These are phyloP conservation scores for Apostichopus californicus DNA, from an alignment of 35 echinoderm and acorn worm species.

Conservation along the genomic window DNA sequence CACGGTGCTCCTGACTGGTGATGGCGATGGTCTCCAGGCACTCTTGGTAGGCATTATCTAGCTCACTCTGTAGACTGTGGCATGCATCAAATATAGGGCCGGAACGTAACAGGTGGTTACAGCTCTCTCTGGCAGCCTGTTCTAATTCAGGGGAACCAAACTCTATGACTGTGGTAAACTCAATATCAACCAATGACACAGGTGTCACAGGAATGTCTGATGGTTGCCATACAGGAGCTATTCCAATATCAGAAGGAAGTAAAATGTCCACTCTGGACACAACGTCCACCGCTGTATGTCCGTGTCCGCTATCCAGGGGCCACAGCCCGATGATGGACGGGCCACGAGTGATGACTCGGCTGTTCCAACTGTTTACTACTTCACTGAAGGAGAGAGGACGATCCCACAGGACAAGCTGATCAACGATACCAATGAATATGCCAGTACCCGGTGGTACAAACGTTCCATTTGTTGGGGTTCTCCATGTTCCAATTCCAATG, in stretches of 20 bases:
- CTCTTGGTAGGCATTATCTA: conserved; percentile 70
- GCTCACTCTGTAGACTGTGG: conserved; percentile 25
- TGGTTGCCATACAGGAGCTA: conserved; percentile 58
- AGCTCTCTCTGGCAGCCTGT: conserved; percentile 30
- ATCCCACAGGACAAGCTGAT: conserved; percentile 63
- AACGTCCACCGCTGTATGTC: conserved; percentile 46
- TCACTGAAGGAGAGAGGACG: conserved; percentile 57
- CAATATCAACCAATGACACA: background rate
- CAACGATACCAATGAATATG: conserved; percentile 68
- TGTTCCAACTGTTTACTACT: conserved; percentile 54
- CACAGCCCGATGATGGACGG: conserved; percentile 52
- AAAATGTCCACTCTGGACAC: conserved; percentile 44
- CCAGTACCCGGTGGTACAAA: conserved; percentile 27
- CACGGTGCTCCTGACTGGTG: conserved; percentile 15
- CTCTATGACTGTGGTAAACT: conserved; percentile 50
- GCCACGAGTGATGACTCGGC: conserved; percentile 33
- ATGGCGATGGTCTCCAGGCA: conserved; percentile 64
- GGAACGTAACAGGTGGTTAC: conserved; percentile 48
- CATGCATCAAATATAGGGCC: conserved; percentile 63
- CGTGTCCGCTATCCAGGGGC: conserved; percentile 66
- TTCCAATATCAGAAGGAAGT: conserved; percentile 55
- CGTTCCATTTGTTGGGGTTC: conserved; percentile 58
- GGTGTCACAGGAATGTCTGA: conserved; percentile 54
- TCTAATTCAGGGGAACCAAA: conserved; percentile 53
- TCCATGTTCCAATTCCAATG: conserved; percentile 84